Percentiles rank a stretch among this genome's conserved stretches.
These are phyloP conservation scores for Gymnarchus niloticus DNA, from an alignment of 2,113 vertebrate species.

Conservation along the genomic window DNA sequence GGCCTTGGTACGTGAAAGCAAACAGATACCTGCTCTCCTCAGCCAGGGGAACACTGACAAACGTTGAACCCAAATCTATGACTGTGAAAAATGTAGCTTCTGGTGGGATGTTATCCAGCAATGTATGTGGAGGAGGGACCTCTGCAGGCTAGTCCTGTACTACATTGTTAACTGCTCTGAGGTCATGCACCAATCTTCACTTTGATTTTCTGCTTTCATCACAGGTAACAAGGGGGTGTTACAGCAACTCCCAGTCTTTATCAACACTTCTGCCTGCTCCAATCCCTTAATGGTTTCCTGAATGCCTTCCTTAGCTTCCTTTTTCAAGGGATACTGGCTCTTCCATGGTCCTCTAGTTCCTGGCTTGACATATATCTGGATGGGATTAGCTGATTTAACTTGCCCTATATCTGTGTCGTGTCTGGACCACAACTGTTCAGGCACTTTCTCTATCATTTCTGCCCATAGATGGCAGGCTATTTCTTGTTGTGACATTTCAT, in stretches of 20 bases:
- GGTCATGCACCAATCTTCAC: conserved; percentile 1
- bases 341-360: too few species aligned
- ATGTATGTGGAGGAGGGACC: background rate
- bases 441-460: background rate
- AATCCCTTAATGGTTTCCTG: background rate
- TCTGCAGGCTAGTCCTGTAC: background rate
- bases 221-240: background rate
- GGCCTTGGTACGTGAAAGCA: conserved; percentile 12
- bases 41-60: conserved; percentile 1
- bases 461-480: too few species aligned
- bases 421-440: background rate
- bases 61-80: conserved; percentile 7
- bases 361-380: background rate
- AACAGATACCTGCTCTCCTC: background rate
- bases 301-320: background rate
- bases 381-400: background rate
- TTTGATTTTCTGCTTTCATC: background rate
- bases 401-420: background rate
- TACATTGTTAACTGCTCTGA: background rate
- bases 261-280: background rate
- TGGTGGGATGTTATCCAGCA: background rate
- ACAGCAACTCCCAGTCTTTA: background rate
- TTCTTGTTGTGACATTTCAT: too few species aligned
- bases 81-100: conserved; percentile 15
- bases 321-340: background rate